These are phyloP conservation scores for Stomatorhinus walkeri DNA, from an alignment of 2,797 vertebrate genomes.

Conservation along the genomic window DNA sequence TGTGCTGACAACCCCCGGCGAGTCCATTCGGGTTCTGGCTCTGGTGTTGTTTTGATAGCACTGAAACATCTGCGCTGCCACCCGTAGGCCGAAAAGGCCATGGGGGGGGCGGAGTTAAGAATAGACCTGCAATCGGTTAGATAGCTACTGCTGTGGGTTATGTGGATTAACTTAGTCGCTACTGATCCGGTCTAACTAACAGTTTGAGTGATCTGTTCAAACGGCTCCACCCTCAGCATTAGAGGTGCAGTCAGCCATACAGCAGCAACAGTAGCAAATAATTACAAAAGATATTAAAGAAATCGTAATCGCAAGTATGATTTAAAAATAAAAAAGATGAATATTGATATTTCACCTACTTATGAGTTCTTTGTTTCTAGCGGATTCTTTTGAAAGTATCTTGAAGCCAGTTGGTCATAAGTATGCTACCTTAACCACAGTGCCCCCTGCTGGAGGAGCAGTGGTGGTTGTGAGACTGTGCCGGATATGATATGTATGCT, in stretches of 20 bases:
- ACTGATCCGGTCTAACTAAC: not conserved
- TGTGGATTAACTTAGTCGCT: not conserved
- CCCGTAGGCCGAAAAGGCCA: not conserved
- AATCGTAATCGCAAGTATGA: not conserved
- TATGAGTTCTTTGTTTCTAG: not conserved
- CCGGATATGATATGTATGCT: not conserved
- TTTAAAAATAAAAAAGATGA: not conserved
- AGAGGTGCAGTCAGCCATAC: not conserved
- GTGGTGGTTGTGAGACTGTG: not conserved
- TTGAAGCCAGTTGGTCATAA: not conserved
- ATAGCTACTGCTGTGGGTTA: not conserved
- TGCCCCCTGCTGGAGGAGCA: not conserved
- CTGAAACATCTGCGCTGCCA: not conserved
- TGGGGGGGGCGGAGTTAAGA: not conserved
- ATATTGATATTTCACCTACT: not conserved
- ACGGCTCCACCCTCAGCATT: not conserved
- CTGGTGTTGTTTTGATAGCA: not conserved
- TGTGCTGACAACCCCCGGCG: not conserved
- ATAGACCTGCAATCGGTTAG: not conserved
- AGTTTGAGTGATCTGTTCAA: not conserved
- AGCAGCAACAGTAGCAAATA: not conserved
- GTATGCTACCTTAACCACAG: not conserved
- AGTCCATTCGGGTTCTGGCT: not conserved
- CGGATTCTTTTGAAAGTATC: not conserved
- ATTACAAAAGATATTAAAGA: not conserved